Evolutionary conservation across 1,140 invertebrate species (phyloP).

Genomic region (Sarcophaga peregrina): DNA sequence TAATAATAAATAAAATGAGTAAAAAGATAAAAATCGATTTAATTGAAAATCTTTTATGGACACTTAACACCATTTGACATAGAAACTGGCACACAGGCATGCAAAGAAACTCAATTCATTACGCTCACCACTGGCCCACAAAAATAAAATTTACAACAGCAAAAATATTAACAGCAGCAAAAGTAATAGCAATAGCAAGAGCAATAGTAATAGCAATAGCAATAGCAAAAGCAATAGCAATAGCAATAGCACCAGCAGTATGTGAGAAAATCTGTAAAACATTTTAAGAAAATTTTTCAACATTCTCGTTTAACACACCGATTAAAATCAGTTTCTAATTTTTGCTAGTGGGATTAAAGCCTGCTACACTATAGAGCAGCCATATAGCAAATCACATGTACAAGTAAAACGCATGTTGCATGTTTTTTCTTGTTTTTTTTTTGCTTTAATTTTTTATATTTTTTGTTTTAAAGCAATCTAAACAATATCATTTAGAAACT

Average conservation of each 20-base stretch:
- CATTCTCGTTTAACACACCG: not conserved
- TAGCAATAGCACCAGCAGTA: not conserved
- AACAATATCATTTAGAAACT: conserved; percentile 24
- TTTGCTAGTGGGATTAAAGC: conserved; percentile 11
- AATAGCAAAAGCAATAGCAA: not conserved
- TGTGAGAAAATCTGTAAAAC: not conserved
- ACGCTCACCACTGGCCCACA: too few species aligned
- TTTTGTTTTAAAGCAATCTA: conserved; percentile 10
- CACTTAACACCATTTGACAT: conserved; percentile 24
- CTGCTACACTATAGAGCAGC: not conserved
- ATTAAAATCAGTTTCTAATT: conserved; percentile 11
- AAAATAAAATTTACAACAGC: too few species aligned
- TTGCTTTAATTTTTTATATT: not conserved
- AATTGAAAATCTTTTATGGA: conserved; percentile 10
- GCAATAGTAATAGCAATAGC: not conserved
- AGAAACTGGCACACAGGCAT: not conserved
- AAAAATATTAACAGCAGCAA: too few species aligned
- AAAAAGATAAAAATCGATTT: not conserved
- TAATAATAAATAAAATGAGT: not conserved
- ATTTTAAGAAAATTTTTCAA: not conserved
- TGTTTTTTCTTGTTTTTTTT: too few species aligned
- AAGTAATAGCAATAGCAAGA: too few species aligned
- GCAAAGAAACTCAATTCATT: too few species aligned
- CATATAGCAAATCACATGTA: not conserved
- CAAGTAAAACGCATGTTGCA: not conserved